Percentiles rank a stretch among this genome's conserved stretches.
Conservation (phyloP, 2,797 vertebrate genomes). For the Tokudaia muenninki region DNA sequence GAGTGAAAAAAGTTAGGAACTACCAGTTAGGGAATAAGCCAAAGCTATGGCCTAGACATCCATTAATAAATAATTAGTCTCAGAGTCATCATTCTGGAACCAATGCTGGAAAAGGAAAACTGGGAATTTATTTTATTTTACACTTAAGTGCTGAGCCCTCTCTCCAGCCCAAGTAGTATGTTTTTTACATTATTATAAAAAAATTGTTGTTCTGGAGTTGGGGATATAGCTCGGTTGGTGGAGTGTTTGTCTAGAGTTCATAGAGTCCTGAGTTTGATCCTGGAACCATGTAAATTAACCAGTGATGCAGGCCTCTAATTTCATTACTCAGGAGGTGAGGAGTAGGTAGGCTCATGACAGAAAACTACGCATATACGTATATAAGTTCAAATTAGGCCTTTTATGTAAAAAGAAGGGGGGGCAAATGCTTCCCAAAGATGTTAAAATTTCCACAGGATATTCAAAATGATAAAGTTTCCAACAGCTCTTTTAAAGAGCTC, state of each 20-base stretch:
- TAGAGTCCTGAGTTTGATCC: not conserved
- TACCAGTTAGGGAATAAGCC: not conserved
- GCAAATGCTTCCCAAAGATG: not conserved
- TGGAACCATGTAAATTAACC: not conserved
- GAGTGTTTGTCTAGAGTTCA: not conserved
- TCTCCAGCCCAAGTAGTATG: not conserved
- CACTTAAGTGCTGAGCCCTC: not conserved
- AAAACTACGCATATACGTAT: not conserved
- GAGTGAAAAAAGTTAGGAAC: not conserved
- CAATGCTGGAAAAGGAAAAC: not conserved
- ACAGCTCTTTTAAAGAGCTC: not conserved
- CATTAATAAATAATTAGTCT: not conserved
- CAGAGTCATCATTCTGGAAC: not conserved
- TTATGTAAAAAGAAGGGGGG: not conserved
- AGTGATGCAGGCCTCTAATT: not conserved
- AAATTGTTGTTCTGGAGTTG: not conserved
- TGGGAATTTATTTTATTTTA: not conserved
- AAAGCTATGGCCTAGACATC: not conserved
- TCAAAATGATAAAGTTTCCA: slow-evolving; percentile 43
- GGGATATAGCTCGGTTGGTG: not conserved
- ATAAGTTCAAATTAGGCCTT: not conserved
- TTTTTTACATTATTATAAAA: not conserved
- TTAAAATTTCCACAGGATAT: not conserved
- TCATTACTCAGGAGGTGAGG: no score
- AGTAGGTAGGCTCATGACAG: not conserved